A percentile compares a stretch with the other conserved stretches of the same genome.
These are phyloP conservation scores for Clamator glandarius DNA, from an alignment of 2,797 vertebrate species.

Conservation along the genomic window DNA sequence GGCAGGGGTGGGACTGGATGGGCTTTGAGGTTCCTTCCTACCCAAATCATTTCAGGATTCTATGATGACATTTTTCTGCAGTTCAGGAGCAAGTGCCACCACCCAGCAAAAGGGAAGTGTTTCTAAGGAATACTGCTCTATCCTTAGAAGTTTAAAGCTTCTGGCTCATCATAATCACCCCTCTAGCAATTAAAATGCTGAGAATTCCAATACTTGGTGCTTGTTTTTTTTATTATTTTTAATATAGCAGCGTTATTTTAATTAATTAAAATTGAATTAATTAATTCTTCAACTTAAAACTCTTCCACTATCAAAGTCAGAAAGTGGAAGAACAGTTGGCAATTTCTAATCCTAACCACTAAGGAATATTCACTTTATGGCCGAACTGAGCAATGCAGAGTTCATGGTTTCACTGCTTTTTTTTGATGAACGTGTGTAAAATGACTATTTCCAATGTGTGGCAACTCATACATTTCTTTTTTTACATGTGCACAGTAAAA, in stretches of 20 bases:
- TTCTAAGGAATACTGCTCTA: not conserved
- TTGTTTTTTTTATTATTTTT: accelerated
- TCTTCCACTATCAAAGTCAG: not conserved
- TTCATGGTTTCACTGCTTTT: not conserved
- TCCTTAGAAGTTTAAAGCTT: not conserved
- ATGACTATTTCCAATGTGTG: not conserved
- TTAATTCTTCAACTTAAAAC: not conserved
- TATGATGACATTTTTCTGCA: not conserved
- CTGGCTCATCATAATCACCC: not conserved
- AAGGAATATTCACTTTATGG: not conserved
- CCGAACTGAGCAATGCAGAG: not conserved
- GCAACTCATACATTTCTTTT: not conserved
- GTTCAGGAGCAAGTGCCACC: not conserved
- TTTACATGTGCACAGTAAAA: not conserved
- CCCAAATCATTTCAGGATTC: too few relatives aligned
- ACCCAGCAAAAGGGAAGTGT: not conserved
- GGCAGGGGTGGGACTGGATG: too few relatives aligned
- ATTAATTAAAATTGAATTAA: not conserved
- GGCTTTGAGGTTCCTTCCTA: too few relatives aligned
- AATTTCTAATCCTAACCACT: not conserved
- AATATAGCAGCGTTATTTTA: not conserved
- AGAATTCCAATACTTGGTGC: not conserved
- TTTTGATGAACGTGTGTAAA: not conserved
- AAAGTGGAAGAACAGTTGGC: not conserved
- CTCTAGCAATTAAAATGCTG: not conserved